Base-by-base conservation (phyloP, 1,140 invertebrate species). In the Zaprionus inermis region DNA sequence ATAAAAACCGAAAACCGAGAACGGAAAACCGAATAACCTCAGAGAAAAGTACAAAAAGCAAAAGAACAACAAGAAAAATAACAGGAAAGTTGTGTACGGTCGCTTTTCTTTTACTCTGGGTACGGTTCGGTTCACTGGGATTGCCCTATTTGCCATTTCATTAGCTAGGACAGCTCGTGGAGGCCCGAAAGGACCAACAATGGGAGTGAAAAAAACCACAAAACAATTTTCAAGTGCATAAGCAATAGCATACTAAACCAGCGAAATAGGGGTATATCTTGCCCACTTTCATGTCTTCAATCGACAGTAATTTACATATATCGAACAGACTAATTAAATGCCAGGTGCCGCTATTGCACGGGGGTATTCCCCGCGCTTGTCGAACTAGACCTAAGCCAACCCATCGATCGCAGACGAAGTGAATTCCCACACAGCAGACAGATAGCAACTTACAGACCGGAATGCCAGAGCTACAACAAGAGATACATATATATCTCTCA, bases 31-130 rank as follows among this genome's bases (percentile, higher is more conserved):
- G 38, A 44, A 44, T 44, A 44, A 49, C 44, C 44, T 49, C 44
- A 49, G 44, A 49, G 44, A 49, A 49, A 49, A 44, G 22, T 22
- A 61, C 24, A 55, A n/a, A 18, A 55, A 55, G 64, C 44, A 20
- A 10, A 20, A 49, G 3, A 46, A 18, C 16, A 18, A 11, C 16
- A 18, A 20, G 3, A 20, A 20, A n/a, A n/a, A n/a, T n/a, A n/a
- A n/a, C n/a, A n/a, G n/a, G 2, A 20, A 20, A 46, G 41, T 46
- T 46, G 6, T 46, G 41, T 18, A 16, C 16, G 16, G 16, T 49
- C 24, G 24, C 9, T 49, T 49, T 49, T 49, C 11, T 49, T 6
- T 16, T 12, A n/a, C 36, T 38, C 34, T n/a, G 7, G 0, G 7
- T 10, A 0, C 30, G 7, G 1, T 28, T 10, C 6, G 36, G 36